phyloP scores from a whole-genome alignment of 2,888 invertebrate genomes.

The Philaethria dido region DNA sequence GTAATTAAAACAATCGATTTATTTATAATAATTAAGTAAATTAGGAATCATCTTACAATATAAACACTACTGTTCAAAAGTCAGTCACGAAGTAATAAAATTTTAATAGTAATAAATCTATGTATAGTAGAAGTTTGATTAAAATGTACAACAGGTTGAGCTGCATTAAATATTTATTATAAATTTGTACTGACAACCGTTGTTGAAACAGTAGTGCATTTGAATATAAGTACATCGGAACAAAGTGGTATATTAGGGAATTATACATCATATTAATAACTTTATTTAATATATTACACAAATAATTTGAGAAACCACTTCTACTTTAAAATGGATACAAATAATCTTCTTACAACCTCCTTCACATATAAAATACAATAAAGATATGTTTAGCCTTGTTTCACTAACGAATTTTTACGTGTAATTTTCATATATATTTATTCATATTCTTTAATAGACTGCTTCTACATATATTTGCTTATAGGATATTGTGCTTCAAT shows the following conservation, averaged over 20 bases:
- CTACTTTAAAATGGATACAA: conserved; percentile 18
- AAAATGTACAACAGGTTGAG: conserved; percentile 48
- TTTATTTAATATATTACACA: conserved; percentile 18
- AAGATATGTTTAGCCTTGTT: conserved; percentile 18
- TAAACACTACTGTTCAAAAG: conserved; percentile 54
- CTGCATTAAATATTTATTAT: conserved; percentile 50
- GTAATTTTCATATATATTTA: conserved; percentile 15
- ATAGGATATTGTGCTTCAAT: conserved; percentile 12
- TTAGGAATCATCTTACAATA: conserved; percentile 58
- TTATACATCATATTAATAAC: conserved; percentile 31
- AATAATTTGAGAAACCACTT: conserved; percentile 21
- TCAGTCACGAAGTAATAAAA: conserved; percentile 48
- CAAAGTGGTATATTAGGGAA: conserved; percentile 20
- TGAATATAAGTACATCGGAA: conserved; percentile 29
- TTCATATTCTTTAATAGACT: conserved; percentile 3
- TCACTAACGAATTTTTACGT: conserved; percentile 6
- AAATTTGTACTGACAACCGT: conserved; percentile 49
- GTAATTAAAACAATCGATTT: conserved; percentile 71
- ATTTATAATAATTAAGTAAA: conserved; percentile 60
- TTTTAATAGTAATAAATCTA: conserved; percentile 42
- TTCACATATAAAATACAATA: not conserved
- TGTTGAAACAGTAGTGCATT: conserved; percentile 51
- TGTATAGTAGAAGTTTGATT: conserved; percentile 30
- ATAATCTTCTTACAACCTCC: conserved; percentile 14
- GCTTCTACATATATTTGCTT: conserved; percentile 1